phyloP scores from a whole-genome alignment of 1,140 invertebrate species.

The Neotoxoptera formosana region DNA sequence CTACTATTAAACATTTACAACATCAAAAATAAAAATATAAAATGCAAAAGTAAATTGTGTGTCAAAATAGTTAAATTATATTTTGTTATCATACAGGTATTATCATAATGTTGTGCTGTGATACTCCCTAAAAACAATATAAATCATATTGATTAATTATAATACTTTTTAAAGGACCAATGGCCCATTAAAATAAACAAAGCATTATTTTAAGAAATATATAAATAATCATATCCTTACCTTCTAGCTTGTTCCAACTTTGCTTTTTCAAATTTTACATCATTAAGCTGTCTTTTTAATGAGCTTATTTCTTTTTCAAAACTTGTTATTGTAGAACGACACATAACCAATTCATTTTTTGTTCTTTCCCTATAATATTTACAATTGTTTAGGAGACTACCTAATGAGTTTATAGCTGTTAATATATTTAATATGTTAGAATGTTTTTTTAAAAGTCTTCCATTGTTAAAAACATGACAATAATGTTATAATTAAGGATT shows the following conservation, averaged over 20 bases:
- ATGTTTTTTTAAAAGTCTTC: background rate
- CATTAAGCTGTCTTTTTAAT: conserved; percentile 68
- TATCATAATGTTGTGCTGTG: conserved; percentile 49
- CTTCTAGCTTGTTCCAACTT: conserved; percentile 56
- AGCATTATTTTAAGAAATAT: background rate
- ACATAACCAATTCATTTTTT: conserved; percentile 66
- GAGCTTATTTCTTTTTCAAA: conserved; percentile 67
- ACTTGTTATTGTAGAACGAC: conserved; percentile 67
- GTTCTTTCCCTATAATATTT: conserved; percentile 64
- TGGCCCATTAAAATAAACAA: background rate
- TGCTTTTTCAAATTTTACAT: conserved; percentile 65
- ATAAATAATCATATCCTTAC: conserved; percentile 24
- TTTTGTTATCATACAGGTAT: background rate
- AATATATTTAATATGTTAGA: background rate
- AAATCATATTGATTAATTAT: background rate
- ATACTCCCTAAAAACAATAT: conserved; percentile 42
- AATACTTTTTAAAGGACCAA: background rate
- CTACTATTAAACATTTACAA: background rate
- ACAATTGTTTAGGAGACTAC: background rate
- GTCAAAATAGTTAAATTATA: background rate
- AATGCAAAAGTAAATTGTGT: background rate
- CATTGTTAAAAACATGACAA: background rate
- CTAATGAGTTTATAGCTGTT: background rate
- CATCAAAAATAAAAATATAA: background rate
- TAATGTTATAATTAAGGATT: background rate